Evolutionary conservation across 2,113 vertebrate species (phyloP), one percentile per base, ranked within the genome.

Genomic region (Hippolais icterina): DNA sequence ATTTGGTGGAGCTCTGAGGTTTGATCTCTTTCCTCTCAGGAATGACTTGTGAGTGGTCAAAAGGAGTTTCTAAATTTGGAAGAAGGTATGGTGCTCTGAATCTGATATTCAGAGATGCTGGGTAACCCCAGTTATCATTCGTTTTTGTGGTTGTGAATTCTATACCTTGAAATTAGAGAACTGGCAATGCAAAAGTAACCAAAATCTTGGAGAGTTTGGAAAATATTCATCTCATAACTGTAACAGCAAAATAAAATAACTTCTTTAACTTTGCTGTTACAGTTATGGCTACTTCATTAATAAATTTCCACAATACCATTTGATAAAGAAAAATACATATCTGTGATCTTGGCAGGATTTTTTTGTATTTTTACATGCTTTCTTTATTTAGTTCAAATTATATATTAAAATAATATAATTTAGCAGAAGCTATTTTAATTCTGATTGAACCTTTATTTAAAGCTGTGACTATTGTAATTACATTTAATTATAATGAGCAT

Each of bases 391-490:
- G 41, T 69, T 85, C 49, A 70, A 72, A 18, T 84, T 81, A 63
- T 81, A 64, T 59, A 35, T 37, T 59, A 92, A 93, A 81, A 49
- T 47, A 83, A 86, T 86, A 93, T 68, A 59, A 61, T 70, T 87
- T 84, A 83, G 7, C 9, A 81, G 64, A 89, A 91, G 15, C 24
- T 78, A 22, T 87, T 92, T 89, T 78, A 35, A 23, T 90, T 92
- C 53, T 82, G 41, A 89, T 52, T 49, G 72, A 84, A 70, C 35
- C 31, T 64, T 87, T 44, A 87, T 81, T 87, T 87, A 82, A 93
- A 87, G 37, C 31, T 57, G 20, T 87, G 66, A 35, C 33, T 50
- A 33, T 39, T 72, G 25, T 83, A 87, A 93, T 90, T 93, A 53
- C 7, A 50, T 87, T 65, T 94, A 79, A 87, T 93, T 93, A 72